Evolutionary conservation across 1,140 invertebrate species (phyloP).

Genomic region (Littorina saxatilis): DNA sequence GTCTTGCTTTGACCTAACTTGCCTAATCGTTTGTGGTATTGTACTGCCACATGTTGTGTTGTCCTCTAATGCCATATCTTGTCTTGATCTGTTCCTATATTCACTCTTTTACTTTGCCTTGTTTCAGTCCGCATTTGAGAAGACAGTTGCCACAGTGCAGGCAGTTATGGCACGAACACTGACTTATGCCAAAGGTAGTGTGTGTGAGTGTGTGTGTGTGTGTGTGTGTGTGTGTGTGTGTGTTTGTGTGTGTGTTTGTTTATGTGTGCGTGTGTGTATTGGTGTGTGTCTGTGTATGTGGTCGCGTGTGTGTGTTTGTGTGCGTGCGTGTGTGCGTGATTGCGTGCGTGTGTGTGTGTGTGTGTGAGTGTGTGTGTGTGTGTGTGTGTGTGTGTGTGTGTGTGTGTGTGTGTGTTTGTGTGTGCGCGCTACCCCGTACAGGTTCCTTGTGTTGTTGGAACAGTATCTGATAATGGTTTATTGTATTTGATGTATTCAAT

Average conservation of each 20-base stretch:
- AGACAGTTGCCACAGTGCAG: slow-evolving; percentile 60
- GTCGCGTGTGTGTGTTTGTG: too few species aligned
- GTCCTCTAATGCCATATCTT: too few species aligned
- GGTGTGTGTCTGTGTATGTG: too few species aligned
- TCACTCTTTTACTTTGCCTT: background rate
- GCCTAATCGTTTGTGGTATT: too few species aligned
- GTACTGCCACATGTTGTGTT: too few species aligned
- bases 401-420: too few species aligned
- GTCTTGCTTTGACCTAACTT: too few species aligned
- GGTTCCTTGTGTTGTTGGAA: background rate
- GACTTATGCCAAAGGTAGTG: slow-evolving; percentile 47
- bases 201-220: background rate
- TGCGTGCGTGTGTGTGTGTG: too few species aligned
- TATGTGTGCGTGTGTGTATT: background rate
- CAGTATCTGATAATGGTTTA: too few species aligned
- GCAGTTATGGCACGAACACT: slow-evolving; percentile 59
- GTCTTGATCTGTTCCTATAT: background rate
- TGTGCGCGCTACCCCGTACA: background rate
- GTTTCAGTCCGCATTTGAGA: slow-evolving; percentile 61
- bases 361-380: background rate
- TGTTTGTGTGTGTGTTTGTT: background rate
- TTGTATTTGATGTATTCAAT: too few species aligned
- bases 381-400: background rate
- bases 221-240: background rate
- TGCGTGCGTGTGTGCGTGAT: too few species aligned